Evolutionary conservation across 2,888 invertebrate species (phyloP), one percentile per base, ranked within the genome.

Genomic region (Onchidella celtica): DNA sequence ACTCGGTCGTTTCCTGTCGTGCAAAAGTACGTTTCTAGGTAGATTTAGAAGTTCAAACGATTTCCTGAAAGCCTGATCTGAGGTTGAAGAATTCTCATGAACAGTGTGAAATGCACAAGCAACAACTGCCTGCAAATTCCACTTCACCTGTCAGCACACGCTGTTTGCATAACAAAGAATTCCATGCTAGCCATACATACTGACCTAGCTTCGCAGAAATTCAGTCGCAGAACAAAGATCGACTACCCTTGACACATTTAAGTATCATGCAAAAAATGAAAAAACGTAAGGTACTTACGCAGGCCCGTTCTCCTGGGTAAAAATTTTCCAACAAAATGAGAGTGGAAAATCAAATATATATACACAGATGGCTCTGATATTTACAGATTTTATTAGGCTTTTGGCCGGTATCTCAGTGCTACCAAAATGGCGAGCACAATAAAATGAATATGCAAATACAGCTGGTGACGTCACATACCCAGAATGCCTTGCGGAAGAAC

Each of bases 221-320:
- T 59, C 32, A 47, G 32, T 32, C 63, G 29, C 66, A 68, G 75
- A 77, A 79, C 74, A 82, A 82, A 84, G 85, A 83, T 63, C 61
- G 77, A 80, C 78, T 81, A 77, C 80, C 76, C 73, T 79, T 76
- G 69, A 68, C 68, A 72, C 59, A 65, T 38, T 55, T 79, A 84
- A 24, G 47, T 47, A 79, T 59, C 59, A 29, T 55, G 32, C 27
- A 38, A 79, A 59, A 29, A 24, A 55, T 36, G 74, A 63, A 34
- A 40, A n/a, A 78, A 29, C 76, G 78, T 68, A 34, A 14, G 69
- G 55, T 86, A 91, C 91, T 91, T 89, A 91, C 91, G 89, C 89
- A 87, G 91, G 91, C 88, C 90, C 91, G 91, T 91, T 90, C 91
- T 84, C 82, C 74, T 91, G 91, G 91, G 91, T 90, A 78, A 81